Conservation (phyloP, 1,140 invertebrate species). For the Belonocnema kinseyi region DNA sequence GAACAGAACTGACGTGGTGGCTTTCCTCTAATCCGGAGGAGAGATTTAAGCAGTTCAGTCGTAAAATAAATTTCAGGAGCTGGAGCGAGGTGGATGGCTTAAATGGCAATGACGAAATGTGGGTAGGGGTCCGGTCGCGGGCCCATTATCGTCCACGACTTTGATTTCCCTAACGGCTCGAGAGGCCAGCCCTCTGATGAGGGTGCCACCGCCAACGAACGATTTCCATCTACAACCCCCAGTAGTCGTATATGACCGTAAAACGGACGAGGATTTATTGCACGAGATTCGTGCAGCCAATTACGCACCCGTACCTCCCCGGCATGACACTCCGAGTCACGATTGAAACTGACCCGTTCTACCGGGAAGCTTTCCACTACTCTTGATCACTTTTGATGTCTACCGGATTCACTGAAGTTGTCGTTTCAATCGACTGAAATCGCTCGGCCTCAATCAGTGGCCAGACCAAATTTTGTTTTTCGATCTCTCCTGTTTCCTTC, state of each 20-base stretch:
- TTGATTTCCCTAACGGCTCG: conserved; percentile 57
- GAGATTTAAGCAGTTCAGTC: conserved; percentile 19
- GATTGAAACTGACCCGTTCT: conserved; percentile 27
- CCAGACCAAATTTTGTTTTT: conserved; percentile 3
- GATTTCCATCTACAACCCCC: conserved; percentile 47
- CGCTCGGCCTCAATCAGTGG: conserved; percentile 19
- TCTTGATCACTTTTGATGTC: conserved; percentile 24
- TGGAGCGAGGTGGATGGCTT: not conserved
- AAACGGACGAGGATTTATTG: conserved; percentile 52
- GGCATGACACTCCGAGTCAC: not conserved
- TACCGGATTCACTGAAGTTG: conserved; percentile 9
- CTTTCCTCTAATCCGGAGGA: conserved; percentile 21
- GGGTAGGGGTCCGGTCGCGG: conserved; percentile 42
- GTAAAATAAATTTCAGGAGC: conserved; percentile 19
- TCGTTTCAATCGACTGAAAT: conserved; percentile 28
- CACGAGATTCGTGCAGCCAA: conserved; percentile 52
- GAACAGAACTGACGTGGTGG: not conserved
- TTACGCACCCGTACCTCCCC: conserved; percentile 48
- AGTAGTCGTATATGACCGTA: conserved; percentile 45
- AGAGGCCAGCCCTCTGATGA: conserved; percentile 41
- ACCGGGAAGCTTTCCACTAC: conserved; percentile 23
- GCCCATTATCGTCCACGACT: conserved; percentile 51
- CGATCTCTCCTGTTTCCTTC: not conserved
- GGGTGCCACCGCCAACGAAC: conserved; percentile 45
- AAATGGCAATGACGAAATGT: conserved; percentile 7